Evolutionary conservation across 2,888 invertebrate species (phyloP).

Genomic region (Lampropteryx suffumata): DNA sequence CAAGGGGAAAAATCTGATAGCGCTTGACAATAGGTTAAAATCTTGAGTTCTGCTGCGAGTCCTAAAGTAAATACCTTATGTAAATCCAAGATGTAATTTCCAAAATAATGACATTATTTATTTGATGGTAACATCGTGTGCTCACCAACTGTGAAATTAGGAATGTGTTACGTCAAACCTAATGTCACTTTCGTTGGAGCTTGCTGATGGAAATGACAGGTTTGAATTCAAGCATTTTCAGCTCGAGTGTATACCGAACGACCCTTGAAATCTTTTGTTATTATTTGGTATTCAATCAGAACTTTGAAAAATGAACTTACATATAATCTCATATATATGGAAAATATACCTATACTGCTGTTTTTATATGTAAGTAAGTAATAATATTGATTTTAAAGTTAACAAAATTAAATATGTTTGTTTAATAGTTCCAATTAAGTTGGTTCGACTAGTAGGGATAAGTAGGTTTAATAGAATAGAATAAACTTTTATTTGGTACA

Average conservation of each 20-base stretch:
- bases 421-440: no score
- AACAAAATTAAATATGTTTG: no score
- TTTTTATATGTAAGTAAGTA: no score
- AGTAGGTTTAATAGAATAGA: no score
- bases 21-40: no score
- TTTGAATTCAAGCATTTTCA: slow-evolving; percentile 8
- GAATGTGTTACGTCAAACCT: slow-evolving; percentile 31
- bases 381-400: no score
- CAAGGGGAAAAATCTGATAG: no score
- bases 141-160: slow-evolving; percentile 34
- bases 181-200: slow-evolving; percentile 19
- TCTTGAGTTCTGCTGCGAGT: no score
- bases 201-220: slow-evolving; percentile 16
- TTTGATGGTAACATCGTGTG: slow-evolving; percentile 22
- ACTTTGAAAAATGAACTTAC: not conserved
- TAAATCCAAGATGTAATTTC: slow-evolving; percentile 17
- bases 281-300: not conserved
- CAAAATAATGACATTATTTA: slow-evolving; percentile 19
- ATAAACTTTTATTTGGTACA: no score
- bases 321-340: no score
- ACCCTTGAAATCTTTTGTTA: not conserved
- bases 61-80: not conserved
- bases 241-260: not conserved
- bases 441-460: no score
- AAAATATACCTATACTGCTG: no score